These are phyloP conservation scores for Pogonocichla stellata DNA, from an alignment of 2,113 vertebrate species.

Conservation along the genomic window DNA sequence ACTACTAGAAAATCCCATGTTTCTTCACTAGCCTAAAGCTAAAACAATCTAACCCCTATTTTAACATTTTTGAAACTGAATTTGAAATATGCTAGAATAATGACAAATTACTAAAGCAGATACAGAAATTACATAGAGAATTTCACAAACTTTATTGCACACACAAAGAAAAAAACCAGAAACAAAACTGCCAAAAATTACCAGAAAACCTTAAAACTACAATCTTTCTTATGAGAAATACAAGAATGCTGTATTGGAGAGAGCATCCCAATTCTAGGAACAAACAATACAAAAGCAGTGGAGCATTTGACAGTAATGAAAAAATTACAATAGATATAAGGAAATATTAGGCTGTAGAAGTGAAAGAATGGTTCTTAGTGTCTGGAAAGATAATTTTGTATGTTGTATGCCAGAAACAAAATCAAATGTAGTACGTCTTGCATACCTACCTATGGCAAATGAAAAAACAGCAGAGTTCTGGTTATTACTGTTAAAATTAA, in stretches of 20 bases:
- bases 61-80: neutral
- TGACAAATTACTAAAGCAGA: neutral
- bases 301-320: neutral
- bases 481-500: neutral
- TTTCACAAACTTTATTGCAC: neutral
- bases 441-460: neutral
- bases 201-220: neutral
- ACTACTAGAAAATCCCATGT: rapidly evolving
- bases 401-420: neutral
- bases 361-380: neutral
- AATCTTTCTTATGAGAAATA: neutral
- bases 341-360: neutral
- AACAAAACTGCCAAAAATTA: neutral
- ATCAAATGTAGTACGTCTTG: neutral
- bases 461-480: neutral
- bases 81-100: neutral
- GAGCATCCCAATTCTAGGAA: neutral
- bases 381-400: neutral
- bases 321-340: neutral
- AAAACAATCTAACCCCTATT: neutral
- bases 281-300: neutral
- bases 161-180: neutral
- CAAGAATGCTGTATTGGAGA: neutral
- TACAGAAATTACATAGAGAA: neutral
- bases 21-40: neutral